Conservation (phyloP, 2,113 vertebrate species). For the Ammospiza caudacuta region DNA sequence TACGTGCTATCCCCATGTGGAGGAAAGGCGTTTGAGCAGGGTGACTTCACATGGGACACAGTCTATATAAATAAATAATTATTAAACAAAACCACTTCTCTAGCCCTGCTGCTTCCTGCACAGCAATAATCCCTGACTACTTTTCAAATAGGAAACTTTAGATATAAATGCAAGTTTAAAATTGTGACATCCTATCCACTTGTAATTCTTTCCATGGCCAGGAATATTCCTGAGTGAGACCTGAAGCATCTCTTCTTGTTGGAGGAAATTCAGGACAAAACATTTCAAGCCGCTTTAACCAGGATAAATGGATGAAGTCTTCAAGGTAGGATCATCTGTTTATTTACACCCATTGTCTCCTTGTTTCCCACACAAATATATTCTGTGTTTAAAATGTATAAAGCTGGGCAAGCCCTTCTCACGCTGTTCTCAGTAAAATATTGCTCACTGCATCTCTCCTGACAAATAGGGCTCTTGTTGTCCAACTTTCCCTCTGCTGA, state of each 20-base stretch:
- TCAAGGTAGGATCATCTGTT: constrained; percentile 71
- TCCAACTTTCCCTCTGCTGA: constrained; percentile 86
- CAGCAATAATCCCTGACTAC: not conserved
- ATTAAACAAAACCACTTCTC: not conserved
- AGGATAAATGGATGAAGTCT: not conserved
- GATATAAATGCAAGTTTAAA: not conserved
- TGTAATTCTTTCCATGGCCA: not conserved
- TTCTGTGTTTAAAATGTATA: constrained; percentile 75
- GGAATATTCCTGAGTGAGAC: not conserved
- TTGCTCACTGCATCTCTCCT: constrained; percentile 80
- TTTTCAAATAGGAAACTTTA: not conserved
- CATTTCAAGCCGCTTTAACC: not conserved
- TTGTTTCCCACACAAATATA: constrained; percentile 85
- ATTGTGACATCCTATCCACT: not conserved
- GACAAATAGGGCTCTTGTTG: constrained; percentile 95
- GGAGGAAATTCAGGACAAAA: not conserved
- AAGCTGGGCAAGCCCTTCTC: constrained; percentile 84
- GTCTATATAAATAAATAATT: not conserved
- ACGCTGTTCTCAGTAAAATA: constrained; percentile 93
- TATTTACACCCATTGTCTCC: constrained; percentile 73
- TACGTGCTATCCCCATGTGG: rapidly evolving
- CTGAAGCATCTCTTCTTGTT: not conserved
- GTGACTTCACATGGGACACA: not conserved
- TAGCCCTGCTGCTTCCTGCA: not conserved
- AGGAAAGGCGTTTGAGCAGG: not conserved